Conservation (phyloP, 1,140 invertebrate species). For the Leptoteleia sp. region DNA sequence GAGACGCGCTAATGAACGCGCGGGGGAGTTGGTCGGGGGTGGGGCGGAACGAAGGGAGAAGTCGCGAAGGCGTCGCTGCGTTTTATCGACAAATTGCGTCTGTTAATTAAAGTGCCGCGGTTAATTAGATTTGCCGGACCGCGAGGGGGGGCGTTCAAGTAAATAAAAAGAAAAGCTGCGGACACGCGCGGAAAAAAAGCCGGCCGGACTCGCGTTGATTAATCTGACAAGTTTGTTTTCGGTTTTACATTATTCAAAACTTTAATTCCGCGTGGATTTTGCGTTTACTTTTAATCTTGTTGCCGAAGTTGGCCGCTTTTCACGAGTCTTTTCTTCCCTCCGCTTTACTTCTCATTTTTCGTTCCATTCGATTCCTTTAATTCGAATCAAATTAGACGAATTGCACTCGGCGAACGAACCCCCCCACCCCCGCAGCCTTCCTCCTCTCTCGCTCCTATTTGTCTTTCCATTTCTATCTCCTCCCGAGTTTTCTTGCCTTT, state of each 20-base stretch:
- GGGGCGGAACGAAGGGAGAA: background rate
- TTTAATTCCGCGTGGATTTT: conserved; percentile 24
- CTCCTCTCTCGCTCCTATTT: too few relatives aligned
- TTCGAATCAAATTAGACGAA: background rate
- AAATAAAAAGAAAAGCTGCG: conserved; percentile 26
- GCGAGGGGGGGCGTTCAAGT: conserved; percentile 1
- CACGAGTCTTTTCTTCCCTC: background rate
- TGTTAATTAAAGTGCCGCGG: conserved; percentile 44
- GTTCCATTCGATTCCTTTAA: conserved; percentile 1
- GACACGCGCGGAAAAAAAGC: conserved; percentile 2
- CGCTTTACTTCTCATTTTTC: background rate
- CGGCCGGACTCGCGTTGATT: conserved; percentile 1
- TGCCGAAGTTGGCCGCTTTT: background rate
- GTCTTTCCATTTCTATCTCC: too few relatives aligned
- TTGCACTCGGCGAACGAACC: too few relatives aligned
- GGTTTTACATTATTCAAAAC: conserved; percentile 42
- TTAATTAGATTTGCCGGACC: conserved; percentile 26
- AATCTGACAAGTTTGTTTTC: conserved; percentile 42
- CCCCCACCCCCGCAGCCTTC: too few relatives aligned
- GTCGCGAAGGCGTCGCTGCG: background rate
- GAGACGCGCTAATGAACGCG: too few relatives aligned
- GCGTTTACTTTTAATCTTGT: conserved; percentile 33
- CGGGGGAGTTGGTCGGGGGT: too few relatives aligned
- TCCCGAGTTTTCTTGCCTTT: too few relatives aligned
- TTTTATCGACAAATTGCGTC: conserved; percentile 38